A percentile compares a stretch with the other conserved stretches of the same genome.
Evolutionary conservation across 2,797 vertebrate species (phyloP).

Genomic region (Uromys caudimaculatus): DNA sequence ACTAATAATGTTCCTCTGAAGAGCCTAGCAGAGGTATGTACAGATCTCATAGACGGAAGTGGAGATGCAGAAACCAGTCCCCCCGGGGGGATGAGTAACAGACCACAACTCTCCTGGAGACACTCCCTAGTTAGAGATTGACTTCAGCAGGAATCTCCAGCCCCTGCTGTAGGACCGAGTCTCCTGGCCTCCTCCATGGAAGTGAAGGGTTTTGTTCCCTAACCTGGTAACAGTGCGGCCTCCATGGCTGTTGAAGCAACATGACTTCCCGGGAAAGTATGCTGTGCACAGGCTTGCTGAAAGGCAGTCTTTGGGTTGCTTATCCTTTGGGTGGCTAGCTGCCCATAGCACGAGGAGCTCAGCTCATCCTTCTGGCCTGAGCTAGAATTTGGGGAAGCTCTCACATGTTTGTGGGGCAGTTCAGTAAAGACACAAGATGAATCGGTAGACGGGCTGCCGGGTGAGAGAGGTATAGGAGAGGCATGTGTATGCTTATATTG

Average conservation of each 20-base stretch:
- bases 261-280: background rate
- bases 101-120: background rate
- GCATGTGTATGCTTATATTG: background rate
- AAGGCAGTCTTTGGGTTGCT: background rate
- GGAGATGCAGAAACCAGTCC: background rate
- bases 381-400: background rate
- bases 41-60: slow-evolving; percentile 13
- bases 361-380: background rate
- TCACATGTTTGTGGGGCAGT: background rate
- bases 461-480: background rate
- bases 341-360: background rate
- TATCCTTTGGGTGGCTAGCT: background rate
- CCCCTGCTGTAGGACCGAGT: background rate
- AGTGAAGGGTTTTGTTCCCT: background rate
- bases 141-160: background rate
- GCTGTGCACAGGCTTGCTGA: rapidly evolving
- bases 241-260: background rate
- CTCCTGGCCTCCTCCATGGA: background rate
- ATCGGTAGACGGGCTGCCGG: background rate
- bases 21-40: background rate
- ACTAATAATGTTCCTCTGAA: background rate
- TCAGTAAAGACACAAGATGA: background rate
- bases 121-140: background rate
- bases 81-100: background rate
- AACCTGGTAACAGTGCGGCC: rapidly evolving